Evolutionary conservation across 2,113 vertebrate genomes (phyloP).

Genomic region (Rhinogobius similis): DNA sequence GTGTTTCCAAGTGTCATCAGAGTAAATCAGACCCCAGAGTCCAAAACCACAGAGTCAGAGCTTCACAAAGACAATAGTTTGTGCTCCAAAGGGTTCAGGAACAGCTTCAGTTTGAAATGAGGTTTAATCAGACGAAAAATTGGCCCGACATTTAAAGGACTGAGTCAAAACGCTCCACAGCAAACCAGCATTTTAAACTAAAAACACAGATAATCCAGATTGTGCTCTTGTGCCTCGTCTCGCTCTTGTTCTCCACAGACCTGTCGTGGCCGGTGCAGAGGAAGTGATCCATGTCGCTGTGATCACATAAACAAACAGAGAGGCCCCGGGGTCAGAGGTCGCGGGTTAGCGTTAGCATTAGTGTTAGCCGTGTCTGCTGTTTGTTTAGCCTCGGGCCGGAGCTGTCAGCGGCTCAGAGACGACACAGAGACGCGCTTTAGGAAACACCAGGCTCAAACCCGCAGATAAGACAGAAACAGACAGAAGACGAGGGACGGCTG

Average conservation of each 20-base stretch:
- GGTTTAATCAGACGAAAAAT: too few relatives aligned
- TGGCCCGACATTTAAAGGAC: too few relatives aligned
- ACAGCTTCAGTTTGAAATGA: too few relatives aligned
- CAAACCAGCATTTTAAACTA: too few relatives aligned
- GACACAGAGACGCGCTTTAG: constrained; percentile 11
- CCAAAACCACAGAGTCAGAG: too few relatives aligned
- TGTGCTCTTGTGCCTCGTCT: not conserved
- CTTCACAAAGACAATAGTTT: too few relatives aligned
- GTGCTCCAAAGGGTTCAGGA: too few relatives aligned
- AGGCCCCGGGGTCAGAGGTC: constrained; percentile 40
- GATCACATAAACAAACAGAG: constrained; percentile 70
- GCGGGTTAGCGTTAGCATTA: constrained; percentile 53
- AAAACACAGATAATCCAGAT: too few relatives aligned
- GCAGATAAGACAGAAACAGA: constrained; percentile 10
- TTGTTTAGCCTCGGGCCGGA: constrained; percentile 58
- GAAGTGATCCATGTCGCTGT: constrained; percentile 66
- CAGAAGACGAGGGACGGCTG: not conserved
- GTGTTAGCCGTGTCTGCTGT: constrained; percentile 64
- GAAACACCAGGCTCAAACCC: not conserved
- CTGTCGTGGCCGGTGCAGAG: constrained; percentile 57
- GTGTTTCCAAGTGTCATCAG: too few relatives aligned
- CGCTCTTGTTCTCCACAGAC: not conserved
- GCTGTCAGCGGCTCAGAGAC: constrained; percentile 25
- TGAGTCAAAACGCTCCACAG: too few relatives aligned
- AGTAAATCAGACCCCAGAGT: too few relatives aligned